Conservation (phyloP, 2,113 vertebrate genomes). For the Myocastor coypus region DNA sequence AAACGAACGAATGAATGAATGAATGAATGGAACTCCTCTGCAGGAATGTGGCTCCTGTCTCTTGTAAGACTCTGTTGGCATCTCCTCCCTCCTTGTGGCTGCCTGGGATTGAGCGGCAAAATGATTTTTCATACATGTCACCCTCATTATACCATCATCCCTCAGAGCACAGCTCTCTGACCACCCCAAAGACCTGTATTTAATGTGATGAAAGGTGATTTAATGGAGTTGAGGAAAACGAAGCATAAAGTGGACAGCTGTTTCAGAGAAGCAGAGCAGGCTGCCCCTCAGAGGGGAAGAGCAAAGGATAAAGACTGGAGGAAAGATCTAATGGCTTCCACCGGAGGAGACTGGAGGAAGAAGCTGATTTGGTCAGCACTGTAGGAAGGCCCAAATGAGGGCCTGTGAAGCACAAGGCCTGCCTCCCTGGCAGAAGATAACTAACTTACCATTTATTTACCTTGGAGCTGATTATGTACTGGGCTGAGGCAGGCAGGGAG, state of each 20-base stretch:
- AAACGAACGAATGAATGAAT: not conserved
- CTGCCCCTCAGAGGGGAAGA: constrained; percentile 60
- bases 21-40: not conserved
- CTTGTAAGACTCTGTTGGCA: not conserved
- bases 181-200: constrained; percentile 78
- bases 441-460: constrained; percentile 77
- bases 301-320: not conserved
- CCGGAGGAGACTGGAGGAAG: constrained; percentile 50
- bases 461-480: constrained; percentile 80
- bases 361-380: constrained; percentile 32
- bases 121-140: constrained; percentile 77
- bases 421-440: constrained; percentile 56
- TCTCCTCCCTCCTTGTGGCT: constrained; percentile 15
- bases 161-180: constrained; percentile 74
- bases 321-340: not conserved
- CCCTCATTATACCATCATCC: constrained; percentile 79
- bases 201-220: constrained; percentile 81
- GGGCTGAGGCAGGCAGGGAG: constrained; percentile 72
- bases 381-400: constrained; percentile 55
- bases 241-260: constrained; percentile 64
- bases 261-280: constrained; percentile 55
- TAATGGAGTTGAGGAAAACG: constrained; percentile 77
- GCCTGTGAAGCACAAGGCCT: constrained; percentile 41
- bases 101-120: constrained; percentile 75
- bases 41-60: not conserved